Conservation (phyloP, 2,888 invertebrate species). For the Chironomus tentans region DNA sequence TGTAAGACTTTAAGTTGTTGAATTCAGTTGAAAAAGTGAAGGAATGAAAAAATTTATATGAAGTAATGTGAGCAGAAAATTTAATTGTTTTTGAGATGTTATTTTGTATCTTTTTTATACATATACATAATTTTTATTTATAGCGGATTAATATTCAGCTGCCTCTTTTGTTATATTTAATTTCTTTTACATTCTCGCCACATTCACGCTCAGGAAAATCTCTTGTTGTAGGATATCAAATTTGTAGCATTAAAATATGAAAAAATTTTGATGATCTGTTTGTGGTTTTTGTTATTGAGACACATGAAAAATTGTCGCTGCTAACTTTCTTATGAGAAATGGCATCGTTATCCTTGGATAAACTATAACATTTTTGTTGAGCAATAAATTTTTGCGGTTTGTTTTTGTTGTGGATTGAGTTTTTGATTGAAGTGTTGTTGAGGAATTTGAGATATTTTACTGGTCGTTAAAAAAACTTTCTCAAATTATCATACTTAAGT, state of each 20-base stretch:
- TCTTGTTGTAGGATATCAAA: neutral
- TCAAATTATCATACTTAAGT: too few relatives aligned
- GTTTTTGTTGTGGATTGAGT: too few relatives aligned
- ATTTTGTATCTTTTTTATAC: neutral
- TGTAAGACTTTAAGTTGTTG: slow-evolving; percentile 4
- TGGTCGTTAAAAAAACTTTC: too few relatives aligned
- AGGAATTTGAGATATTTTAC: too few relatives aligned
- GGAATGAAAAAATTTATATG: neutral
- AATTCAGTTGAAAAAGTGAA: neutral
- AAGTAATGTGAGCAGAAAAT: neutral
- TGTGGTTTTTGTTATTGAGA: neutral
- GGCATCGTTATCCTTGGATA: too few relatives aligned
- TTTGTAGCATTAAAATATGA: neutral
- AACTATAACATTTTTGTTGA: too few relatives aligned
- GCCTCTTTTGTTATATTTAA: neutral
- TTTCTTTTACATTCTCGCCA: neutral
- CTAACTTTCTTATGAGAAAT: too few relatives aligned
- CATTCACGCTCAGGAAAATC: neutral
- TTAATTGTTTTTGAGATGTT: slow-evolving; percentile 8
- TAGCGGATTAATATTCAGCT: slow-evolving; percentile 7
- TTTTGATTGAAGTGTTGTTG: too few relatives aligned
- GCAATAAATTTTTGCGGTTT: too few relatives aligned
- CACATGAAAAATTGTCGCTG: neutral
- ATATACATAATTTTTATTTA: neutral
- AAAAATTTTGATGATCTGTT: neutral